These are phyloP conservation scores for Teinopalpus imperialis DNA, from an alignment of 2,888 invertebrate species.

Conservation along the genomic window DNA sequence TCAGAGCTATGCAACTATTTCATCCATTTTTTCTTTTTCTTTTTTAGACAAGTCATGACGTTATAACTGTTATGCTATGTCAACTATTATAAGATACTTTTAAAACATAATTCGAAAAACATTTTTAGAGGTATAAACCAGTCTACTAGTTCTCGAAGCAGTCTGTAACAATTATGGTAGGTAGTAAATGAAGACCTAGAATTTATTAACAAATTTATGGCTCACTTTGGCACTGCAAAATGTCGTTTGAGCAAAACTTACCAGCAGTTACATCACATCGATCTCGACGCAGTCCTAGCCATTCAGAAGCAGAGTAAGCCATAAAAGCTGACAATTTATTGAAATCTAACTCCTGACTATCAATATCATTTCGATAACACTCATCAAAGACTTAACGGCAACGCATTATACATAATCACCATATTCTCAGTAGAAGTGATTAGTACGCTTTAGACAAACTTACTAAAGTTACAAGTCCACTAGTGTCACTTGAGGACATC, in stretches of 20 bases:
- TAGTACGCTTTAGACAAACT: slow-evolving; percentile 45
- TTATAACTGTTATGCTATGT: slow-evolving; percentile 62
- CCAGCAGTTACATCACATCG: slow-evolving; percentile 40
- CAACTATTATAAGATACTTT: slow-evolving; percentile 50
- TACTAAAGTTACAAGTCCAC: slow-evolving; percentile 53
- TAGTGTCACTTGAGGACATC: slow-evolving; percentile 50
- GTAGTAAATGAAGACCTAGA: slow-evolving; percentile 69
- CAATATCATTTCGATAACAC: slow-evolving; percentile 35
- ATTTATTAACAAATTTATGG: slow-evolving; percentile 69
- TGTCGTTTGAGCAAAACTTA: slow-evolving; percentile 72
- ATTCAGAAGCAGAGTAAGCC: slow-evolving; percentile 77
- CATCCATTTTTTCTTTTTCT: slow-evolving; percentile 46
- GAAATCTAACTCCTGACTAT: slow-evolving; percentile 47
- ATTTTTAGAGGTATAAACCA: slow-evolving; percentile 70
- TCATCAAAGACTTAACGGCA: slow-evolving; percentile 22
- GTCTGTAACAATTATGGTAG: slow-evolving; percentile 72
- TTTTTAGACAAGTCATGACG: slow-evolving; percentile 48
- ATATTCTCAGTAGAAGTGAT: slow-evolving; percentile 6
- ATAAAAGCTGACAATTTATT: slow-evolving; percentile 60
- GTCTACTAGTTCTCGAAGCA: slow-evolving; percentile 77
- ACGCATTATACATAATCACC: slow-evolving; percentile 3
- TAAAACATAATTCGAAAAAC: slow-evolving; percentile 56
- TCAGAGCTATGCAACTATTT: slow-evolving; percentile 47
- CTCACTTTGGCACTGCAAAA: slow-evolving; percentile 78
- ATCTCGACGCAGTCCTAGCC: slow-evolving; percentile 11